Conservation (phyloP, 1,140 invertebrate species). For the Agrypnia vestita region DNA sequence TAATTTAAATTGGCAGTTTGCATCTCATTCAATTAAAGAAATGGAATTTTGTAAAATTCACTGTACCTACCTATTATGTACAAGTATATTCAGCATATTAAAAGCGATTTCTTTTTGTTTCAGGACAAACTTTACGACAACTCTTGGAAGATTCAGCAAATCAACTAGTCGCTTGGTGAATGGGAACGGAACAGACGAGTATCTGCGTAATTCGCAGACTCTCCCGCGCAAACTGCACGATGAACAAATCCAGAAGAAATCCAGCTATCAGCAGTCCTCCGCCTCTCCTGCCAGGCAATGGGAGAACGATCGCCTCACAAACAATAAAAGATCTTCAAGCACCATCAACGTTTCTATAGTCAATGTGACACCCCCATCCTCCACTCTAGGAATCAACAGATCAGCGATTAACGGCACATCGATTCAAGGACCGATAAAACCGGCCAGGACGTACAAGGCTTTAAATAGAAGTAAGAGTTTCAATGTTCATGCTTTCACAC, state of each 20-base stretch:
- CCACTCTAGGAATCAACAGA: constrained; percentile 61
- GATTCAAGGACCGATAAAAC: constrained; percentile 78
- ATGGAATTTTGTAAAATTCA: no score
- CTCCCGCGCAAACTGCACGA: constrained; percentile 81
- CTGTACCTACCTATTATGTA: no score
- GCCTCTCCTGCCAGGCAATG: constrained; percentile 67
- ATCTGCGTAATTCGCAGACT: constrained; percentile 82
- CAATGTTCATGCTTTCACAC: constrained; percentile 78
- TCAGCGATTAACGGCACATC: constrained; percentile 65
- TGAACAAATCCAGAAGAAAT: constrained; percentile 65
- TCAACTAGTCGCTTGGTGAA: constrained; percentile 80
- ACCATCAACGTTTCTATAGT: constrained; percentile 85
- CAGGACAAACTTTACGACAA: constrained; percentile 76
- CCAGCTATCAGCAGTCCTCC: constrained; percentile 70
- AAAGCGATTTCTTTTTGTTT: constrained; percentile 64
- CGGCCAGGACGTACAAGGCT: constrained; percentile 83
- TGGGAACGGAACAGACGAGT: constrained; percentile 73
- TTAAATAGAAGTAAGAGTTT: constrained; percentile 89
- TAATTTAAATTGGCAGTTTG: no score
- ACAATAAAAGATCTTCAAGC: constrained; percentile 75
- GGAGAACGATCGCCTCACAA: constrained; percentile 68
- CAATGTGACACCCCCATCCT: constrained; percentile 74
- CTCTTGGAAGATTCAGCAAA: constrained; percentile 86
- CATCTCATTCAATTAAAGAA: no score
- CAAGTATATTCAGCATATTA: background rate